These are phyloP conservation scores for Aphaenogaster rudis DNA, from an alignment of 1,140 invertebrate genomes.

Conservation along the genomic window DNA sequence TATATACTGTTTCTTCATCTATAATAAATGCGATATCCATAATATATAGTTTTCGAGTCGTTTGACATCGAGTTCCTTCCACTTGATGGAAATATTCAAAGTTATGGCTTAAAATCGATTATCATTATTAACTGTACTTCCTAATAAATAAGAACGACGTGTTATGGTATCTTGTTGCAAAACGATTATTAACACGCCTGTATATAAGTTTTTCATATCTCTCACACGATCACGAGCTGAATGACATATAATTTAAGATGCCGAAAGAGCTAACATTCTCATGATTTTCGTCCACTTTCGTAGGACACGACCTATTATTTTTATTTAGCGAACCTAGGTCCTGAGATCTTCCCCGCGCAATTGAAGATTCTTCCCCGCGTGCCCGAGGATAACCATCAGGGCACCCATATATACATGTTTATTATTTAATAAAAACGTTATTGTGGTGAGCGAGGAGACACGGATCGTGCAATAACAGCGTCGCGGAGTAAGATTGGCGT, in stretches of 20 bases:
- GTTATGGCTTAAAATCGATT: not conserved
- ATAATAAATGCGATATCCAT: not conserved
- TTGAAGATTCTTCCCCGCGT: conserved; percentile 23
- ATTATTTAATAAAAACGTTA: conserved; percentile 84
- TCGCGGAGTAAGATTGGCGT: conserved; percentile 72
- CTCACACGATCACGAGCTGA: not conserved
- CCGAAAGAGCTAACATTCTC: not conserved
- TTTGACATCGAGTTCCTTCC: not conserved
- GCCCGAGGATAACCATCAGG: not conserved
- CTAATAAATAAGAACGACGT: not conserved
- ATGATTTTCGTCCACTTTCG: conserved; percentile 3
- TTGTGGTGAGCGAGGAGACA: conserved; percentile 71
- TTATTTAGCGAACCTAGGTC: conserved; percentile 4
- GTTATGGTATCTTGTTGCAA: not conserved
- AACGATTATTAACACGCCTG: not conserved
- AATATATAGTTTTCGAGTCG: not conserved
- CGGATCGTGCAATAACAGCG: conserved; percentile 76
- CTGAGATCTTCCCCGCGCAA: conserved; percentile 8
- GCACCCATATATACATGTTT: conserved; percentile 71
- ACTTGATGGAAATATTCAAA: not conserved
- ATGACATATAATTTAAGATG: not conserved
- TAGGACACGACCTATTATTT: conserved; percentile 19
- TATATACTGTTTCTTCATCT: not conserved
- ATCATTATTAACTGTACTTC: not conserved
- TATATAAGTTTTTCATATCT: not conserved